Evolutionary conservation across 2,113 vertebrate species (phyloP).

Genomic region (Egretta garzetta): DNA sequence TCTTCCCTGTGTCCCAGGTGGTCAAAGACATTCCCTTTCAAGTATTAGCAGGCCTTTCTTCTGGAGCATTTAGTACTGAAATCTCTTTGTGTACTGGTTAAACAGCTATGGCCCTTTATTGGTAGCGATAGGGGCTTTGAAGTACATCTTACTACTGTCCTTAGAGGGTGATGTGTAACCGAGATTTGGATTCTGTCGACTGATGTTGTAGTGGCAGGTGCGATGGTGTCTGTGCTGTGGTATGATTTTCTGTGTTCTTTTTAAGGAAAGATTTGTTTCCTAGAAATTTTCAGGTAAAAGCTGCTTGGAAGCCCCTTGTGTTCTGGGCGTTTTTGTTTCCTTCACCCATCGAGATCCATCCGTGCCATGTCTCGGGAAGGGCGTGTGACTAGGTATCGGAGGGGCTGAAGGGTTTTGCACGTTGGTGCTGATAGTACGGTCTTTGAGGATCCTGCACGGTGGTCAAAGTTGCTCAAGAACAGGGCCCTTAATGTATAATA

Average conservation of each 20-base stretch:
- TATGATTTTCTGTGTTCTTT: background rate
- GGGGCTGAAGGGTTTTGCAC: fast-evolving
- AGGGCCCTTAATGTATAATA: background rate
- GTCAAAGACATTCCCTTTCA: background rate
- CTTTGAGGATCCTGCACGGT: background rate
- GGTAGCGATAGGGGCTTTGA: background rate
- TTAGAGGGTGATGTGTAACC: fast-evolving
- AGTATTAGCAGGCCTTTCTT: background rate
- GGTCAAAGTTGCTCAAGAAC: background rate
- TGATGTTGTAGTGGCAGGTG: background rate
- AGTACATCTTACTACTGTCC: background rate
- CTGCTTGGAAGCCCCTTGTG: too few species aligned
- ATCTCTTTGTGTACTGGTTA: background rate
- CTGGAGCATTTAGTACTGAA: background rate
- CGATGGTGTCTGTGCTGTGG: background rate
- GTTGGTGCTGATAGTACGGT: background rate
- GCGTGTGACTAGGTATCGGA: background rate
- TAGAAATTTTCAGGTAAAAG: background rate
- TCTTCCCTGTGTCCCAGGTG: background rate
- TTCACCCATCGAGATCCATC: background rate
- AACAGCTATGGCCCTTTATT: background rate
- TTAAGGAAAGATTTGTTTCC: background rate
- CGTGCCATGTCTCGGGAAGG: fast-evolving
- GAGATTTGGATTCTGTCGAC: background rate
- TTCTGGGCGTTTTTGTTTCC: fast-evolving